Base-by-base conservation (phyloP, 1,140 invertebrate species). In the Achatina immaculata region DNA sequence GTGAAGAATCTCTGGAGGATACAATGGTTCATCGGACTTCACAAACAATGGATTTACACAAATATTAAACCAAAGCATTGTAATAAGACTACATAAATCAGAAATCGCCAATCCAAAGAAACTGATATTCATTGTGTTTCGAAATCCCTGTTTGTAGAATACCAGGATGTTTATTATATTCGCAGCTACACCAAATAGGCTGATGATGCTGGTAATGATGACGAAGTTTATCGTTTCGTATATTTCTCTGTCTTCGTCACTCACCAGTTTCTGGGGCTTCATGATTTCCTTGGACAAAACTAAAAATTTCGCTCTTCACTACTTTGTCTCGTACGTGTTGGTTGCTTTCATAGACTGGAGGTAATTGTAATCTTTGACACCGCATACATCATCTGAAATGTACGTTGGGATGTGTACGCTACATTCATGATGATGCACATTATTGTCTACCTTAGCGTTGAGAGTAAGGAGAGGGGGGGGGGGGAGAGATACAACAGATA, bases 121-220 rank as follows among this genome's bases (percentile, higher is more conserved):
- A 3, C n/a, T 48, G 45, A 48, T 74, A 48, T 48, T 74, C 19
- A 72, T 38, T 6, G 69, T 36, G 40, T 40, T 31, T 34, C 28
- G 7, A 14, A 72, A 28, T 24, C 69, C 40, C 34, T 19, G 34
- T 40, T 28, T 36, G 19, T 9, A 11, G 31, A 72, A 72, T 16
- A 72, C 69, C 14, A 72, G 34, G 31, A 72, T 72, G 40, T 72
- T 72, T 24, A 72, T 72, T 14, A 72, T 31, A 28, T 72, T 72
- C 14, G 34, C 28, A 19, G 40, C 14, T 16, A 42, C 19, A 14
- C 69, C 69, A 38, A 72, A 72, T 6, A 72, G 7, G 31, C 9
- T 38, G 40, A 72, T 38, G 69, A 72, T 72, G 11, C 38, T 31
- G 40, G 31, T 38, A 19, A 43, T 6, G 31, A 72, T 19, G 31